phyloP scores from a whole-genome alignment of 2,888 invertebrate genomes.

The Cantharis rustica region DNA sequence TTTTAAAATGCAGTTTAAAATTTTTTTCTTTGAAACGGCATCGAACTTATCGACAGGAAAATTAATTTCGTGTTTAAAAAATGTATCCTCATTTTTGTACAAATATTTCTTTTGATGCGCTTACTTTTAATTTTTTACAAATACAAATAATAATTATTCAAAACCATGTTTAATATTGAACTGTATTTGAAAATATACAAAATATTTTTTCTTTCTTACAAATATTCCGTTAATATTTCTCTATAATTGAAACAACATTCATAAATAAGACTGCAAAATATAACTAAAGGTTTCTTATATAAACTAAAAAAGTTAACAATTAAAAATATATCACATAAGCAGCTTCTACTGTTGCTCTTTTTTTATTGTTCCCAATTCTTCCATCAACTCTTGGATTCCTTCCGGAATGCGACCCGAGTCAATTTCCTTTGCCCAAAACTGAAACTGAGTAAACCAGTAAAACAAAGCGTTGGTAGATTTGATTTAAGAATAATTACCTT shows the following conservation, averaged over 20 bases:
- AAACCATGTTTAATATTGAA: neutral
- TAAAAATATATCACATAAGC: constrained; percentile 21
- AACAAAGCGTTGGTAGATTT: constrained; percentile 18
- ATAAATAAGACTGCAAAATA: neutral
- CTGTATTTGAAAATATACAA: neutral
- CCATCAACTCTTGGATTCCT: constrained; percentile 74
- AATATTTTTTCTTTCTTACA: neutral
- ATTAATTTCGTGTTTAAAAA: too few species aligned
- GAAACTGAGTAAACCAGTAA: constrained; percentile 67
- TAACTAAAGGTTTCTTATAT: neutral
- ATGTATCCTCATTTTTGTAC: too few species aligned
- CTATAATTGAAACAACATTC: neutral
- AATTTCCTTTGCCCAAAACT: constrained; percentile 78
- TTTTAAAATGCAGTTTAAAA: too few species aligned
- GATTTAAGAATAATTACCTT: constrained; percentile 63
- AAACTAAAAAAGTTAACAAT: constrained; percentile 5
- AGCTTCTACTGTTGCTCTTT: constrained; percentile 58
- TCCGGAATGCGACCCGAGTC: constrained; percentile 83
- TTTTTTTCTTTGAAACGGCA: too few species aligned
- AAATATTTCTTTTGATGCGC: too few species aligned
- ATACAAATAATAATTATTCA: neutral
- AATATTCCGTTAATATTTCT: neutral
- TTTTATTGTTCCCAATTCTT: constrained; percentile 74
- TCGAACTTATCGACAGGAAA: too few species aligned
- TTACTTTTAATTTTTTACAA: neutral